Base-by-base conservation (phyloP, 2,888 invertebrate genomes). In the Hypercompe scribonia region DNA sequence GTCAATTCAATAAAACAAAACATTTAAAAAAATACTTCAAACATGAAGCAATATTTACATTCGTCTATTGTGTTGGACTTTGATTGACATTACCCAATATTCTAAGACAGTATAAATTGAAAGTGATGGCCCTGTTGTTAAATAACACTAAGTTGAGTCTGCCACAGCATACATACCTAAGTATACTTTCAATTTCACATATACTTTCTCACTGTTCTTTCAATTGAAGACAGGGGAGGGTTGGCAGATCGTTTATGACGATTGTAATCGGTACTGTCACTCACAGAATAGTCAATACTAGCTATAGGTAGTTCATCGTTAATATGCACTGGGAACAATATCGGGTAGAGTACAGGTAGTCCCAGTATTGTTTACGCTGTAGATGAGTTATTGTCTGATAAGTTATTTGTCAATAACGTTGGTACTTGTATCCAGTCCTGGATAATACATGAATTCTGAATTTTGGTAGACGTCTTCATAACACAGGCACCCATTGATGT, bases 251-350 rank as follows among this genome's bases (percentile, higher is more conserved):
- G 3, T 61, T 28, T 61, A 31, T 31, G 31, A 18, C 2, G 18
- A 31, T 28, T 15, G 61, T 31, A 31, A 18, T 5, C 31, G 31
- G 31, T 61, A 13, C 31, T 61, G 31, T 18, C 31, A 4, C 31
- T 31, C 15, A 31, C 31, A 61, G 15, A 31, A 18, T 31, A 31
- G 31, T 61, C 3, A 31, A 31, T 5, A 31, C 31, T 31, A 31
- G 61, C 4, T 31, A 61, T 13, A 61, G 28, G 15, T 18, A 61
- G 31, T 10, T 5, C 31, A 58, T 61, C 61, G 15, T 61, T 61
- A 61, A 61, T 61, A 61, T 61, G 58, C 58, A 58, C 13, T 8
- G 28, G 58, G 31, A 61, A 61, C 61, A 61, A 61, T 61, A 61
- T 31, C 31, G 31, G 7, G 18, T 7, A 18, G 15, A 61, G 61